phyloP scores from a whole-genome alignment of 2,797 vertebrate genomes.

The Molossus alvarezi region DNA sequence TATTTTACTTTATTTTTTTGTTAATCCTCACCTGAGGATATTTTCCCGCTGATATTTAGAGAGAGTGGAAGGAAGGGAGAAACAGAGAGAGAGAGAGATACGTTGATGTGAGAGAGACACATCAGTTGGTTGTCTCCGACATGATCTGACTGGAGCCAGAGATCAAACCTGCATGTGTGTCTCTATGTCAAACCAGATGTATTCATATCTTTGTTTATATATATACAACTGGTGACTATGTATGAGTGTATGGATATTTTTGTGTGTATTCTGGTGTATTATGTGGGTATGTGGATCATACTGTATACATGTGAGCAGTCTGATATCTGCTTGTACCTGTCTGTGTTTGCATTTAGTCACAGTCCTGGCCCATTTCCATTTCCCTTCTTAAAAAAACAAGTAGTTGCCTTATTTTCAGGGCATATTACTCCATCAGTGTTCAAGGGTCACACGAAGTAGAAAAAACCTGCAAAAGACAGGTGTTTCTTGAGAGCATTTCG shows the following conservation, averaged over 20 bases:
- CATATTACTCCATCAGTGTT: background rate
- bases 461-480: background rate
- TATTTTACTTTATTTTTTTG: background rate
- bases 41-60: too few species aligned
- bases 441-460: background rate
- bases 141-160: too few species aligned
- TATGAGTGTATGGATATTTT: background rate
- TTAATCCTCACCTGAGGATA: too few species aligned
- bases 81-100: too few species aligned
- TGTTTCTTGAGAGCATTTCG: background rate
- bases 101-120: too few species aligned
- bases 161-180: too few species aligned
- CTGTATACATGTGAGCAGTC: fast-evolving
- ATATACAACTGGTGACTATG: background rate
- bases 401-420: background rate
- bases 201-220: background rate
- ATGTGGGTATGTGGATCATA: fast-evolving
- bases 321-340: background rate
- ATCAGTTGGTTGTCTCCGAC: too few species aligned
- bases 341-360: background rate
- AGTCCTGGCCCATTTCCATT: background rate
- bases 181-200: background rate
- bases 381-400: background rate
- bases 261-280: background rate
- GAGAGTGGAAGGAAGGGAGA: too few species aligned